Conservation (phyloP, 2,888 invertebrate genomes). For the Hetaerina titia region DNA sequence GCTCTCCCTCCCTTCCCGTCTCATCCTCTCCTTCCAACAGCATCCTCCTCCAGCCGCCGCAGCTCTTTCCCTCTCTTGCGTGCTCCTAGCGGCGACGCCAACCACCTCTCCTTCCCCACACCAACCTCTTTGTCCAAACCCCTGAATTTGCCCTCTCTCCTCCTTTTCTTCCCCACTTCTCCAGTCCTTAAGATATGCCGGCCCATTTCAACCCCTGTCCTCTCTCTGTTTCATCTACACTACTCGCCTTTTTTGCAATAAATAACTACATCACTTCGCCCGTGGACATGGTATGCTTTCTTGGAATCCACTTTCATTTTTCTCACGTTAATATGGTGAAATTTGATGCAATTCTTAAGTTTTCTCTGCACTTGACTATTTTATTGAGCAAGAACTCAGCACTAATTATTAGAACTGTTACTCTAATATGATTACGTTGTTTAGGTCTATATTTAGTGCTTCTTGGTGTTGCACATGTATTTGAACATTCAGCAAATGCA, state of each 20-base stretch:
- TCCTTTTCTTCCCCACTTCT: background rate
- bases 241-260: conserved; percentile 13
- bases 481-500: no score
- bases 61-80: background rate
- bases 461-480: no score
- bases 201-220: conserved; percentile 3
- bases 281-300: background rate
- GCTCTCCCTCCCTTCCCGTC: background rate
- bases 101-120: background rate
- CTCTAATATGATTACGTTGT: no score
- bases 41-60: background rate
- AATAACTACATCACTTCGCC: background rate
- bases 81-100: background rate
- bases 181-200: conserved; percentile 41
- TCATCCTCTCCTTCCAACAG: background rate
- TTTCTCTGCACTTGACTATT: no score
- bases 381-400: no score
- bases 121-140: background rate
- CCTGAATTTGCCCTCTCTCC: background rate
- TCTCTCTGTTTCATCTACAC: background rate
- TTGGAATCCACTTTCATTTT: no score
- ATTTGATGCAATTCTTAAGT: no score
- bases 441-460: no score
- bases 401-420: no score
- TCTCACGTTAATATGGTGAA: no score